Evolutionary conservation across 1,140 invertebrate genomes (phyloP).

Genomic region (Maconellicoccus hirsutus): DNA sequence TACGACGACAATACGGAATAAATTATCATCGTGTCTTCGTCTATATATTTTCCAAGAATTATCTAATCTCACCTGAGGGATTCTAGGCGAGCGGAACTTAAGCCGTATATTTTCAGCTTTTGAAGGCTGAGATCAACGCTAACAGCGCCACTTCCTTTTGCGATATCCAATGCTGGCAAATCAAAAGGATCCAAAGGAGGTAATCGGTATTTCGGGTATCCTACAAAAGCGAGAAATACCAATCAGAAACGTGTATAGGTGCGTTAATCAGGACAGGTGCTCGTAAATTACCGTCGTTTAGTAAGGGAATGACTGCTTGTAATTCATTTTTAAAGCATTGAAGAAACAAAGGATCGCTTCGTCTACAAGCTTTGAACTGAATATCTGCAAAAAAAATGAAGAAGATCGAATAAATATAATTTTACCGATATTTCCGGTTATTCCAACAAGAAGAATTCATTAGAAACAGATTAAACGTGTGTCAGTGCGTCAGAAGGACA

Average conservation of each 20-base stretch:
- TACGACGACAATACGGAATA: too few relatives aligned
- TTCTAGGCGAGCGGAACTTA: conserved; percentile 28
- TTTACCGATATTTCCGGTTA: too few relatives aligned
- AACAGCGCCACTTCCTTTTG: conserved; percentile 31
- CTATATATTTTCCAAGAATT: too few relatives aligned
- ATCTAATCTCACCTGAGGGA: conserved; percentile 18
- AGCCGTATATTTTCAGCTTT: conserved; percentile 35
- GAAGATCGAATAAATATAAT: too few relatives aligned
- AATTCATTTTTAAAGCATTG: conserved; percentile 3
- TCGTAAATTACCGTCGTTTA: not conserved
- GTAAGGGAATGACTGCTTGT: not conserved
- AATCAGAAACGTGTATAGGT: too few relatives aligned
- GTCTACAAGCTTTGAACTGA: not conserved
- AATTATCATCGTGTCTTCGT: too few relatives aligned
- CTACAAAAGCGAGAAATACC: conserved; percentile 23
- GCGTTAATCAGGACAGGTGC: too few relatives aligned
- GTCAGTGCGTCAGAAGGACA: too few relatives aligned
- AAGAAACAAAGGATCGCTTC: not conserved
- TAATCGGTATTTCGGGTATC: conserved; percentile 31
- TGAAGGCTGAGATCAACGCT: conserved; percentile 35
- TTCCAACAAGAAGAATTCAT: too few relatives aligned
- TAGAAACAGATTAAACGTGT: too few relatives aligned
- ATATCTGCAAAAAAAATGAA: not conserved
- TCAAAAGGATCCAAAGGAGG: conserved; percentile 32
- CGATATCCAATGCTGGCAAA: conserved; percentile 30